Base-by-base conservation (phyloP, 2,113 vertebrate genomes). In the Accipiter virgatus region DNA sequence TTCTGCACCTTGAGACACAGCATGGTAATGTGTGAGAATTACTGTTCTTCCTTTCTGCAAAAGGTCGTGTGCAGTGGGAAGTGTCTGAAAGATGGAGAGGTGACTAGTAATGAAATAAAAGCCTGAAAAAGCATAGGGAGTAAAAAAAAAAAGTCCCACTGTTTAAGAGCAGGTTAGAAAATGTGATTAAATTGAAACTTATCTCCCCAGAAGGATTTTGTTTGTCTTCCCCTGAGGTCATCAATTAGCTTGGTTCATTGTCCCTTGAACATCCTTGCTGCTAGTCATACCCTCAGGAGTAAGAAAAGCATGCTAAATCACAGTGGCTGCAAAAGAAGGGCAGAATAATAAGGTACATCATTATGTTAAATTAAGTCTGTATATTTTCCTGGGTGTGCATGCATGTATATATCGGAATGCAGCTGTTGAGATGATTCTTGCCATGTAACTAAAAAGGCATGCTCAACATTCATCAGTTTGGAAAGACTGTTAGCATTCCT, bases 161-260 rank as follows among this genome's bases (percentile, higher is more conserved):
- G 3, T 74, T 94, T 62, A 77, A 85, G 77, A 86, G 50, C 32
- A 62, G 38, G 72, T 88, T 63, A 88, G n/a, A 65, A 87, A 89
- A 62, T 0, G 1, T 63, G 63, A 56, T n/a, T 70, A 62, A 67
- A 77, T 50, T 43, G 55, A 36, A 92, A 73, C 27, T 43, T 78
- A 19, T 59, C 11, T 42, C 14, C 17, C 13, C 43, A 74, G 84
- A 45, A 71, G 47, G 47, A 43, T 80, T 90, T 90, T 62, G 23
- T 83, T 74, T 91, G 42, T 79, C 16, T 83, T 90, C 38, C 34
- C 29, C 61, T 16, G 45, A 53, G 81, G 67, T 85, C 26, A 29
- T 63, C 80, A 68, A 85, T 96, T 81, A 91, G 16, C 19, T 85
- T 45, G 15, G 31, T 59, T 82, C 21, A 5, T 40, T 58, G 66